Base-by-base conservation (phyloP, 2,113 vertebrate genomes). In the Copsychus sechellarum region DNA sequence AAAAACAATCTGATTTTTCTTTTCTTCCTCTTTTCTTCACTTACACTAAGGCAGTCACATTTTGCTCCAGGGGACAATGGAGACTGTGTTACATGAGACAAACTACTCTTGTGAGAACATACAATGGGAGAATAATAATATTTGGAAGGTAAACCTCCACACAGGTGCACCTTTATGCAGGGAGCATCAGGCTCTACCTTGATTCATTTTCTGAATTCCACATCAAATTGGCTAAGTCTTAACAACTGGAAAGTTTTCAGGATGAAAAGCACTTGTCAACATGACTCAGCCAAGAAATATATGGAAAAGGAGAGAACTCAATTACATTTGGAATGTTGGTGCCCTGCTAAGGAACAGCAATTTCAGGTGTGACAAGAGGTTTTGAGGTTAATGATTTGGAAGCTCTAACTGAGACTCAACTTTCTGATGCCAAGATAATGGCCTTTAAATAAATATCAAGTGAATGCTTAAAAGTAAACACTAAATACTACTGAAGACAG, bases 171-270 rank as follows among this genome's bases (percentile, higher is more conserved):
- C 42, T 72, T 87, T 34, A 65, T 54, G 48, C 28, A 85, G 65
- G 60, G 29, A 84, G 50, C 42, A 45, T 31, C 2, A 25, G 64
- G 57, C 56, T 70, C 69, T 51, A 74, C 66, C 81, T 65, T 0
- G 2, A 31, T 48, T 86, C 48, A 90, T 95, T 92, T 91, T 96
- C 54, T 71, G 50, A 95, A 95, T 93, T 94, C 86, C 93, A 76
- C 1, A 7, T 60, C 72, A 81, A 83, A 95, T 45, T 85, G 57
- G 82, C 57, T 64, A 77, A 78, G 61, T 36, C 86, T 60, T 21
- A 92, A 72, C 48, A 89, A 86, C 64, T 71, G 81, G 61, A 72
- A 92, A 71, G 69, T 79, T 79, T 82, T 91, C 77, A 72, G 57
- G 73, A 91, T 60, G 53, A 91, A 95, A 95, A 95, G 34, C 61